Base-by-base conservation (phyloP, 2,888 invertebrate genomes). In the Dinocampus coccinellae region DNA sequence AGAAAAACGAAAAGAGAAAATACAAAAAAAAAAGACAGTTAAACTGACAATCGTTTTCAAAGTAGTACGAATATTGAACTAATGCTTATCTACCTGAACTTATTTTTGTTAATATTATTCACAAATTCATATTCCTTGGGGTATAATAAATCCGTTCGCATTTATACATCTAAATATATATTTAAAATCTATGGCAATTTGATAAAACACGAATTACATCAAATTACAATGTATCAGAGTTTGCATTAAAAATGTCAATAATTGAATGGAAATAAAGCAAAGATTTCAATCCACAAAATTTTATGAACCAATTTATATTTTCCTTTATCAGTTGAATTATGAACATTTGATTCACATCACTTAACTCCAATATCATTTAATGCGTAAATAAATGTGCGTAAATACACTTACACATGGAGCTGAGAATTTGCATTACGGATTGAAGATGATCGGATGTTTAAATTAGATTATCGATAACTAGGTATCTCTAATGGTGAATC, bases 81-180 rank as follows among this genome's bases (percentile, higher is more conserved):
- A 66, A 13, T n/a, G 24, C 66, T 66, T 66, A 66, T 66, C 66
- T 58, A 24, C 24, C 39, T 58, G 20, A 29, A n/a, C 39, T 42
- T 67, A 66, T 67, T 66, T 71, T 71, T 55, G 55, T 53, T 66
- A 67, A 61, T 71, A 62, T 71, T 55, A 66, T 39, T n/a, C 62
- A 53, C 33, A 53, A 67, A 66, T 42, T 71, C 67, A 67, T 72
- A n/a, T 65, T 74, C 71, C 73, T 73, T 60, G 39, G 58, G 63
- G 52, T 66, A 63, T 42, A 39, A 71, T 68, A 73, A 67, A 73
- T n/a, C n/a, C n/a, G n/a, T n/a, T n/a, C 58, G 68, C 70, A 58
- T 71, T 64, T 33, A 22, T 20, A 13, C 33, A 58, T 6, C 39
- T n/a, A n/a, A n/a, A n/a, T n/a, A 33, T 52, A 47, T 42, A 47